phyloP scores from a whole-genome alignment of 92 coral and sea anemone species.

The Paragorgia papillata region DNA sequence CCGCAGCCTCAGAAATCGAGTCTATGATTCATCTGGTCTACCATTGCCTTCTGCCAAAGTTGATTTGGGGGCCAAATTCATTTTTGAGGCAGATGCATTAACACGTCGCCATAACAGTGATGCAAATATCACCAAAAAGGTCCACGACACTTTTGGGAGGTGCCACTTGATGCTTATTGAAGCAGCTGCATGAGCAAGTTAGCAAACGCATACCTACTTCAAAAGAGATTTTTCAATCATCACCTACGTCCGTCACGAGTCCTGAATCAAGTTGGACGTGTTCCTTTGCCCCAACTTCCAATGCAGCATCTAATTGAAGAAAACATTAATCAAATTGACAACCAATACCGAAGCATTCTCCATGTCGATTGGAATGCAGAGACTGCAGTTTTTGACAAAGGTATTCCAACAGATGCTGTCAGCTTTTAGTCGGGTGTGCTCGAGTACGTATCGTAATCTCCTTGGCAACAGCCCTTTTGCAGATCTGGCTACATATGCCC shows the following conservation, averaged over 20 bases:
- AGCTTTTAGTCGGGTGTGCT: conserved; percentile 28
- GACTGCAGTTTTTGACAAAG: background rate
- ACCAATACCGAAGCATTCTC: conserved; percentile 18
- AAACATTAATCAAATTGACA: conserved; percentile 7
- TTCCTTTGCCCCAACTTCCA: background rate
- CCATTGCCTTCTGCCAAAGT: background rate
- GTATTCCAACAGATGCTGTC: conserved; percentile 9
- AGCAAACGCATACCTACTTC: background rate
- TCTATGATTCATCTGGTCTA: background rate
- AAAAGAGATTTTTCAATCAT: background rate
- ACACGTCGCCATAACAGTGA: background rate
- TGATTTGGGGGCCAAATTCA: conserved; percentile 10
- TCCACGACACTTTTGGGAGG: background rate
- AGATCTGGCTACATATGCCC: conserved; percentile 20
- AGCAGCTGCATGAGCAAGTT: conserved; percentile 10
- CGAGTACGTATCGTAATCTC: conserved; percentile 1
- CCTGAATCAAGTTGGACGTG: conserved; percentile 11
- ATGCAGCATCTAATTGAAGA: conserved; percentile 15
- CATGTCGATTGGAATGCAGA: conserved; percentile 25
- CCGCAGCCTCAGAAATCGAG: background rate
- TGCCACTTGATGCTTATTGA: conserved; percentile 7
- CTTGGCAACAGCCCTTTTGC: background rate
- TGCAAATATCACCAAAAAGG: background rate
- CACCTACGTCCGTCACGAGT: background rate
- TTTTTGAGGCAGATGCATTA: conserved; percentile 8